These are phyloP conservation scores for Lutjanus erythropterus DNA, from an alignment of 2,113 vertebrate genomes.

Conservation along the genomic window DNA sequence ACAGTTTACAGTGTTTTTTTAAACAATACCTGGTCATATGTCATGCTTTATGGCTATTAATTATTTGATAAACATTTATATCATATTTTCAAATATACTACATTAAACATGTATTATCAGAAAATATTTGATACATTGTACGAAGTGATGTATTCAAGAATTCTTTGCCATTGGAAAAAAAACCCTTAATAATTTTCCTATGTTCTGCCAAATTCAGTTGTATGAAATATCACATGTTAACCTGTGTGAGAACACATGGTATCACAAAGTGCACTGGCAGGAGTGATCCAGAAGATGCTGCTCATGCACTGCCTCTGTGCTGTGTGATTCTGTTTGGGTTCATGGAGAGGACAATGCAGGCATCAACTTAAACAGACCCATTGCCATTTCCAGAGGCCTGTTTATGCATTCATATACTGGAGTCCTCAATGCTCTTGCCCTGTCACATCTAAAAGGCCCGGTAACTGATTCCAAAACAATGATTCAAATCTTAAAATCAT, in stretches of 20 bases:
- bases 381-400: constrained; percentile 13
- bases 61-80: no score
- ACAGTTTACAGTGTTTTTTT: no score
- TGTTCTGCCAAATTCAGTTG: no score
- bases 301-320: constrained; percentile 16
- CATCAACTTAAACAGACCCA: constrained; percentile 10
- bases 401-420: constrained; percentile 12
- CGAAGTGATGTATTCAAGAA: no score
- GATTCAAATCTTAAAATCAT: background rate
- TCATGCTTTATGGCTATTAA: no score
- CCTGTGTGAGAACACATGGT: background rate
- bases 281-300: constrained; percentile 61
- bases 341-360: constrained; percentile 47
- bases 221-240: background rate
- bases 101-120: no score
- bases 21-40: no score
- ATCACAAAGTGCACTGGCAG: constrained; percentile 44
- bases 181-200: no score
- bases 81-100: no score
- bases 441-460: background rate
- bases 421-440: no score
- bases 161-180: no score
- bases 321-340: constrained; percentile 21
- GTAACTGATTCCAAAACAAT: background rate
- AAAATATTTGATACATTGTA: no score